Conservation (phyloP, 92 coral and sea anemone species). For the Meandrina meandrites region DNA sequence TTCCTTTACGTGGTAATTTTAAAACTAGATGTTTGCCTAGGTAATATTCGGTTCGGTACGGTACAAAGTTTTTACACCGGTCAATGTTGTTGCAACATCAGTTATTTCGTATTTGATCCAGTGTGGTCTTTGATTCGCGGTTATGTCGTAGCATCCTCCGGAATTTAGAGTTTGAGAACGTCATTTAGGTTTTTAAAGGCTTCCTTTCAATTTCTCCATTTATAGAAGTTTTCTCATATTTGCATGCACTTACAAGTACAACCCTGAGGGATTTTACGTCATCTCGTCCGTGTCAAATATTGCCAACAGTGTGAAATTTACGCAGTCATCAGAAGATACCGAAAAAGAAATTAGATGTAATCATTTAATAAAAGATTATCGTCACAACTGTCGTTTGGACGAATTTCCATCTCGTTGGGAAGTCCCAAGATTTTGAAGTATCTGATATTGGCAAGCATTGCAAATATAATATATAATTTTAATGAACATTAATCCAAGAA, state of each 20-base stretch:
- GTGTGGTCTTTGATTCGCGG: slow-evolving; percentile 23
- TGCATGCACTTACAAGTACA: neutral
- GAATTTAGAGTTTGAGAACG: slow-evolving; percentile 3
- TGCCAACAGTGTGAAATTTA: slow-evolving; percentile 4
- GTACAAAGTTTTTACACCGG: neutral
- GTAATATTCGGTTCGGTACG: neutral
- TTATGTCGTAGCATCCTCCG: neutral
- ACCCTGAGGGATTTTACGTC: slow-evolving; percentile 18
- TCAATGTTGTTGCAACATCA: slow-evolving; percentile 5
- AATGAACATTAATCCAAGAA: neutral
- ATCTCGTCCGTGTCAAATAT: slow-evolving; percentile 1
- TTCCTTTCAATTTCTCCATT: slow-evolving; percentile 1
- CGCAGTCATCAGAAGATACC: neutral
- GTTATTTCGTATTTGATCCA: neutral
- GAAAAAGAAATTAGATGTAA: neutral
- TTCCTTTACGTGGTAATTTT: neutral
- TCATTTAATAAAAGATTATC: neutral
- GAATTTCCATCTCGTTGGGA: neutral
- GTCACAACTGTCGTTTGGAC: neutral
- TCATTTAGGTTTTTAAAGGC: neutral
- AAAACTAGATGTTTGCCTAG: neutral
- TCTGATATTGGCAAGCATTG: slow-evolving; percentile 1
- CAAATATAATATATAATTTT: slow-evolving; percentile 3
- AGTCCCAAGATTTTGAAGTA: neutral
- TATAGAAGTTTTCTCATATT: slow-evolving; percentile 6